Evolutionary conservation across 2,797 vertebrate species (phyloP).

Genomic region (Leuciscus waleckii): DNA sequence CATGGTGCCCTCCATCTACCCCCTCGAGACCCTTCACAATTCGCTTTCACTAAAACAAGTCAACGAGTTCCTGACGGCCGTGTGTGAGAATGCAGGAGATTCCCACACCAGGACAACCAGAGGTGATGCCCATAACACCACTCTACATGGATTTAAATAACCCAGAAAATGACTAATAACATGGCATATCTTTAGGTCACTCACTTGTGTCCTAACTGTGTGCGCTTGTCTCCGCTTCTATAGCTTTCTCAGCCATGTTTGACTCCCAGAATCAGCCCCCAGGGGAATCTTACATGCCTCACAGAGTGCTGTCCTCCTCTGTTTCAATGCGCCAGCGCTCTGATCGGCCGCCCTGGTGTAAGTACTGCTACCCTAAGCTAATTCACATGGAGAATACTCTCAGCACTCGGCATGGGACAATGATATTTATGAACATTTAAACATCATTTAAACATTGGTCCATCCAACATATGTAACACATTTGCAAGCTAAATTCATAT

Average conservation of each 20-base stretch:
- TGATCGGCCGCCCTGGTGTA: slow-evolving; percentile 97
- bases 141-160: not conserved
- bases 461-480: no score
- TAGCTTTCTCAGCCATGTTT: slow-evolving; percentile 87
- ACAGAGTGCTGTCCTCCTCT: slow-evolving; percentile 86
- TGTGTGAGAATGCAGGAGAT: slow-evolving; percentile 88
- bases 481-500: not conserved
- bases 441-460: no score
- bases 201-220: not conserved
- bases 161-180: no score
- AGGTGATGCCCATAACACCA: slow-evolving; percentile 76
- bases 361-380: slow-evolving; percentile 71
- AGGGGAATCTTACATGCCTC: slow-evolving; percentile 87
- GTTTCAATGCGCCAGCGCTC: slow-evolving; percentile 84
- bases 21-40: slow-evolving; percentile 98
- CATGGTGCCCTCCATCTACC: slow-evolving; percentile 98
- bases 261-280: slow-evolving; percentile 85
- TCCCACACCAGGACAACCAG: slow-evolving; percentile 81
- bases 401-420: no score
- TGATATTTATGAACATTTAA: no score
- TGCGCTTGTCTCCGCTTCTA: not conserved
- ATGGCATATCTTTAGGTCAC: not conserved
- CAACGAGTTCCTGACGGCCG: slow-evolving; percentile 87
- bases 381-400: slow-evolving; percentile 2
- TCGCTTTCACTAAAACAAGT: slow-evolving; percentile 96